A percentile compares a stretch with the other conserved stretches of the same genome.
Evolutionary conservation across 2,113 vertebrate genomes (phyloP).

Genomic region (Coreoperca whiteheadi): DNA sequence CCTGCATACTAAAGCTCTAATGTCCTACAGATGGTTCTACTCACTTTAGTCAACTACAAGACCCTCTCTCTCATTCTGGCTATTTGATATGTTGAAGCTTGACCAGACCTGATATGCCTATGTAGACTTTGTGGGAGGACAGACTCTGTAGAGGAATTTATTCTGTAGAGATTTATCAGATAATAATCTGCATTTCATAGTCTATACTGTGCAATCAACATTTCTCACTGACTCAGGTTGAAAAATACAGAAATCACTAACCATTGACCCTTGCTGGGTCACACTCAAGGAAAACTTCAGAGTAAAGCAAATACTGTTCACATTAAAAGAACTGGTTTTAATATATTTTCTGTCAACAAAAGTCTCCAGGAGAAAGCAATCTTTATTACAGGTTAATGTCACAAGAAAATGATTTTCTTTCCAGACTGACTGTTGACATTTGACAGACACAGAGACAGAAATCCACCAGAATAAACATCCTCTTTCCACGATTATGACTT

Average conservation of each 20-base stretch:
- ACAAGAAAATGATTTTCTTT: conserved; percentile 15
- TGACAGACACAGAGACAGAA: conserved; percentile 25
- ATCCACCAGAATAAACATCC: conserved; percentile 51
- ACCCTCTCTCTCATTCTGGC: conserved; percentile 37
- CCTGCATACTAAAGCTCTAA: conserved; percentile 67
- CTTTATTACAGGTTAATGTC: neutral
- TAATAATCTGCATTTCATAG: conserved; percentile 44
- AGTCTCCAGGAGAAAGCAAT: neutral
- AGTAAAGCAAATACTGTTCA: conserved; percentile 1
- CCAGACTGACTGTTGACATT: conserved; percentile 25
- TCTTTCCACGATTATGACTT: conserved; percentile 24
- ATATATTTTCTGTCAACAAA: neutral
- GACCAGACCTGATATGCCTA: conserved; percentile 53
- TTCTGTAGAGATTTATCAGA: conserved; percentile 48
- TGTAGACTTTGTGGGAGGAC: conserved; percentile 28
- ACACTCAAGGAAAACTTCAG: neutral
- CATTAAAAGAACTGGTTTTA: neutral
- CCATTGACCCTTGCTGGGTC: too few relatives aligned
- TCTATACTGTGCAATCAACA: conserved; percentile 8
- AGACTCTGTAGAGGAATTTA: conserved; percentile 40
- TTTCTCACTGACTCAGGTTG: conserved; percentile 17
- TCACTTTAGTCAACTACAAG: conserved; percentile 55
- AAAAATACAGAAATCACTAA: conserved; percentile 11
- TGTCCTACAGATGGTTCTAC: conserved; percentile 79
- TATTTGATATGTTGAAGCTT: conserved; percentile 66